Base-by-base conservation (phyloP, 2,797 vertebrate species). In the Ibycter americanus region DNA sequence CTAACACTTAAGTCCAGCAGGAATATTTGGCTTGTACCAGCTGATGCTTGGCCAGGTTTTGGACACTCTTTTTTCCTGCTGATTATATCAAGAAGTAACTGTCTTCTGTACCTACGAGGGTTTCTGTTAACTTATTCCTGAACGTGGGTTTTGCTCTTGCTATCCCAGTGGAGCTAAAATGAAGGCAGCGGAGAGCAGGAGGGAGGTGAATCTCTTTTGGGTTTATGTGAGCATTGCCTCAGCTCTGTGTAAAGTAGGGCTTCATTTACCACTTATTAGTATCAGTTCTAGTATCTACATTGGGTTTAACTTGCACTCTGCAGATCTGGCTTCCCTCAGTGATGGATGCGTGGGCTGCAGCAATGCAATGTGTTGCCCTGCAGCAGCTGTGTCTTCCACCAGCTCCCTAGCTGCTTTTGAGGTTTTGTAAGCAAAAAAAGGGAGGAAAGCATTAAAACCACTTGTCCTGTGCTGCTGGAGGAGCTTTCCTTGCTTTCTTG, bases 321-420 rank as follows among this genome's bases (percentile, higher is more conserved):
- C 42, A n/a, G 7, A 9, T 58, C 62, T 61, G 56, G 11, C 32
- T 79, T 63, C 26, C 42, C 34, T 70, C 47, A 19, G 42, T 19
- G 36, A 59, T 25, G 32, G 29, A 34, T 46, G 26, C 17, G 27
- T 0, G 0, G 32, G 16, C 58, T 89, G n/a, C 49, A 74, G 65
- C 0, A 1, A 58, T 23, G 15, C 27, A 56, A 7, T 0, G 0
- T 5, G 7, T 34, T 62, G 21, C 16, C 31, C 13, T 47, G 22
- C 14, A 77, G 58, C 20, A 58, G 3, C 20, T 72, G 46, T 11
- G 22, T 54, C 54, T 32, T 62, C 13, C 32, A 34, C 4, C 49
- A 46, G 31, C n/a, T 70, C 15, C 42, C 38, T 66, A 21, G 44
- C 23, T 88, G 36, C 47, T 62, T 71, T 49, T 6, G 3, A 73